Evolutionary conservation across 2,797 vertebrate genomes (phyloP), one percentile per base, ranked within the genome.

Genomic region (Alfaro cultratus): DNA sequence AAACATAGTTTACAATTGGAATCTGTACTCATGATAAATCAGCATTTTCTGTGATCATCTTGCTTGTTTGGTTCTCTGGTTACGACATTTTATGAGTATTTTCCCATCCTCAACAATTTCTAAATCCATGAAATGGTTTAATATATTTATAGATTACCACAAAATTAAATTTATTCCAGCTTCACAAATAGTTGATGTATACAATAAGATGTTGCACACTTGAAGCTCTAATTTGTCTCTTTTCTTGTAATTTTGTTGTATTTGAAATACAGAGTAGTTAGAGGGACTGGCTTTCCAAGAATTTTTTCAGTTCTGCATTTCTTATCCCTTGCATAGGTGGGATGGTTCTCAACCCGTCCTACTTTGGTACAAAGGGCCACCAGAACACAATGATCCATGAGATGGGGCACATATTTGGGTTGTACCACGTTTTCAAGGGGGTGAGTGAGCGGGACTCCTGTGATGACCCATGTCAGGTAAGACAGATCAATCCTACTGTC

Each of bases 381-480:
- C 97, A 95, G 51, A 98, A 99, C 92, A 98, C 97, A 81, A 98
- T 99, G 97, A 97, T 99, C 92, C 98, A 99, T 0, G 98, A 99
- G 84, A 96, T 99, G 91, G 98, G 98, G 1, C 98, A 99, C 5
- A 96, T 99, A 80, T 94, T 99, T 81, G 98, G 98, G 36, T 95
- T 99, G 55, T 99, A 99, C 93, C 98, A 99, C 5, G 98, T 99
- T 77, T 99, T 99, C 75, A 99, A 99, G 90, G 98, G 98, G 10
- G 98, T 99, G 89, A 99, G 97, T 0, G 99, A 99, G 86, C 92
- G 96, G 51, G 98, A 99, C 77, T 99, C 99, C 31, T 99, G 99
- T 49, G 97, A 99, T 0, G 99, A 99, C 83, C 98, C 98, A 21
- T 99, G 99, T 92, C 97, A 97, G 90, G 98, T 94, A 81, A n/a